phyloP scores from a whole-genome alignment of 2,113 vertebrate genomes.

The Calidris pugnax region DNA sequence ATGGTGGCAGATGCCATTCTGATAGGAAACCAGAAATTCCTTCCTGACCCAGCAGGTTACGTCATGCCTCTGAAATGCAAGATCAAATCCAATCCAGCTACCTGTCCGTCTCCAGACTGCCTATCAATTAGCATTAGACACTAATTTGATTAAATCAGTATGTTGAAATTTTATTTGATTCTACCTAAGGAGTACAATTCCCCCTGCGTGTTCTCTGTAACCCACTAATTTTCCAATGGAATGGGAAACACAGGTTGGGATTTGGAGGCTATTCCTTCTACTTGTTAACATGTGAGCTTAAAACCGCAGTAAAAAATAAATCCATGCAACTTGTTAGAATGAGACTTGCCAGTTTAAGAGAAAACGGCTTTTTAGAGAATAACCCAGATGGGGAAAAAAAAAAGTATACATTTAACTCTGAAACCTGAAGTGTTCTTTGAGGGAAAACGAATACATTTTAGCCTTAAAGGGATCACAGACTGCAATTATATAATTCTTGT shows the following conservation, averaged over 20 bases:
- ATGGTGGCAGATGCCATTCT: constrained; percentile 30
- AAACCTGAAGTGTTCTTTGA: constrained; percentile 85
- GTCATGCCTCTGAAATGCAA: constrained; percentile 35
- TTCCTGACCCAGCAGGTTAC: constrained; percentile 31
- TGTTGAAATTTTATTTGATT: constrained; percentile 62
- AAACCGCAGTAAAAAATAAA: constrained; percentile 55
- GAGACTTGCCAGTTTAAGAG: constrained; percentile 34
- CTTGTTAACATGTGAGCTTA: constrained; percentile 60
- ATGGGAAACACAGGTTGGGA: constrained; percentile 56
- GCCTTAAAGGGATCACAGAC: constrained; percentile 87
- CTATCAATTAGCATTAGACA: constrained; percentile 57
- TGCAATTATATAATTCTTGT: constrained; percentile 96
- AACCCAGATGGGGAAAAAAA: constrained; percentile 1
- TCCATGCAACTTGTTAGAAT: not conserved
- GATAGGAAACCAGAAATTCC: constrained; percentile 58
- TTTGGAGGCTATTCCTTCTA: constrained; percentile 27
- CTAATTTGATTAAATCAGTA: constrained; percentile 61
- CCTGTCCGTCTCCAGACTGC: constrained; percentile 36
- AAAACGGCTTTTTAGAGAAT: constrained; percentile 39
- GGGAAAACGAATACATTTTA: constrained; percentile 81
- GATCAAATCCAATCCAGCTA: constrained; percentile 42
- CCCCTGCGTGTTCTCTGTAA: constrained; percentile 28
- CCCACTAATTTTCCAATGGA: constrained; percentile 49
- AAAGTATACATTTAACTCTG: constrained; percentile 55
- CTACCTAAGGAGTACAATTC: constrained; percentile 42